Percentiles rank a stretch among this genome's conserved stretches.
phyloP scores from a whole-genome alignment of 2,888 invertebrate genomes.

The Leptopilina syphax region DNA sequence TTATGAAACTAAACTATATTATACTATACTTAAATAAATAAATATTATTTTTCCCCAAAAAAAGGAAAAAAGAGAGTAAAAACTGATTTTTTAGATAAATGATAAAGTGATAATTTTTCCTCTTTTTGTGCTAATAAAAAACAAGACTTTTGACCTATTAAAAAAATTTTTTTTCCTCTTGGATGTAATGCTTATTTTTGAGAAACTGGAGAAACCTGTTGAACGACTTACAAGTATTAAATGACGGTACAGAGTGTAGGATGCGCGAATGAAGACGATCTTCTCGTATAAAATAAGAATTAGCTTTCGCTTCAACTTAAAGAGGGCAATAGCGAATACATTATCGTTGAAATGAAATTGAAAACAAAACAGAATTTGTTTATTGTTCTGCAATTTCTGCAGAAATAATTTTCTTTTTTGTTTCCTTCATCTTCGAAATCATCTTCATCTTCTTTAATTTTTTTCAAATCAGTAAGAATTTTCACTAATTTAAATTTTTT shows the following conservation, averaged over 20 bases:
- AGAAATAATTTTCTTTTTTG: not conserved
- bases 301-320: constrained; percentile 53
- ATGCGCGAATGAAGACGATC: constrained; percentile 26
- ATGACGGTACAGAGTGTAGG: constrained; percentile 21
- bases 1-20: too few relatives aligned
- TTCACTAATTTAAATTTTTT: too few relatives aligned
- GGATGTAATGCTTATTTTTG: constrained; percentile 16
- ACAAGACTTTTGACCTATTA: constrained; percentile 7
- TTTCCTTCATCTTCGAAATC: too few relatives aligned
- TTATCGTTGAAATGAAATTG: constrained; percentile 59
- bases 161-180: not conserved
- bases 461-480: too few relatives aligned
- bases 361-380: constrained; percentile 43
- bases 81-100: too few relatives aligned
- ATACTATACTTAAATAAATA: too few relatives aligned
- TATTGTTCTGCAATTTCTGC: not conserved
- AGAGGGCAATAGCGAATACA: constrained; percentile 56
- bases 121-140: not conserved
- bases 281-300: constrained; percentile 29
- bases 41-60: too few relatives aligned
- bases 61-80: too few relatives aligned
- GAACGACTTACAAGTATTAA: constrained; percentile 30
- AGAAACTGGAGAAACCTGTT: constrained; percentile 39
- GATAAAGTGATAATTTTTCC: too few relatives aligned
- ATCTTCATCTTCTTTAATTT: too few relatives aligned